Evolutionary conservation across 2,797 vertebrate species (phyloP).

Genomic region (Manis crassicaudata): DNA sequence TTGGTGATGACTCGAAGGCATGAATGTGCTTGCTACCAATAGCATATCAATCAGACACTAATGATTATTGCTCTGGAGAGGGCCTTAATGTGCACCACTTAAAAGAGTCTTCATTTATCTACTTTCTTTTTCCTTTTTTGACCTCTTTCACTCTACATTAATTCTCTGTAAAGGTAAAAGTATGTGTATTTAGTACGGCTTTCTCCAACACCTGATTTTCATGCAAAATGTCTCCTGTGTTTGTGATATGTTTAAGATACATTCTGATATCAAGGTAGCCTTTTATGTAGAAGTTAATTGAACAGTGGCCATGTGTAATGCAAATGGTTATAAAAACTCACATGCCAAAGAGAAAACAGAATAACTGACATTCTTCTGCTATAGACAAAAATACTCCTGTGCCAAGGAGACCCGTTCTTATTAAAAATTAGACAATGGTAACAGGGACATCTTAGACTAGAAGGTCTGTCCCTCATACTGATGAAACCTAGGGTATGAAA

Average conservation of each 20-base stretch:
- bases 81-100: conserved; percentile 52
- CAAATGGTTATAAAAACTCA: neutral
- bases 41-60: conserved; percentile 68
- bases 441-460: neutral
- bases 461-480: neutral
- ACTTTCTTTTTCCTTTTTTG: conserved; percentile 63
- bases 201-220: conserved; percentile 6
- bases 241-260: neutral
- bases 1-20: conserved; percentile 54
- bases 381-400: neutral
- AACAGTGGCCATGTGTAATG: neutral
- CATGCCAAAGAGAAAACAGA: conserved; percentile 11
- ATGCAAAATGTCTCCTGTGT: neutral
- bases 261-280: neutral
- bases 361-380: neutral
- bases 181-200: conserved; percentile 34
- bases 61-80: conserved; percentile 70
- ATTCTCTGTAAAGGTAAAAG: conserved; percentile 60
- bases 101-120: conserved; percentile 60
- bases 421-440: neutral
- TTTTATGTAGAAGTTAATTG: neutral
- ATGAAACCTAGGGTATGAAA: neutral
- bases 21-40: conserved; percentile 63
- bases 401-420: neutral
- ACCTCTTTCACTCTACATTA: conserved; percentile 64